Conservation (phyloP, 1,140 invertebrate genomes). For the Aphelinus atriplicis region DNA sequence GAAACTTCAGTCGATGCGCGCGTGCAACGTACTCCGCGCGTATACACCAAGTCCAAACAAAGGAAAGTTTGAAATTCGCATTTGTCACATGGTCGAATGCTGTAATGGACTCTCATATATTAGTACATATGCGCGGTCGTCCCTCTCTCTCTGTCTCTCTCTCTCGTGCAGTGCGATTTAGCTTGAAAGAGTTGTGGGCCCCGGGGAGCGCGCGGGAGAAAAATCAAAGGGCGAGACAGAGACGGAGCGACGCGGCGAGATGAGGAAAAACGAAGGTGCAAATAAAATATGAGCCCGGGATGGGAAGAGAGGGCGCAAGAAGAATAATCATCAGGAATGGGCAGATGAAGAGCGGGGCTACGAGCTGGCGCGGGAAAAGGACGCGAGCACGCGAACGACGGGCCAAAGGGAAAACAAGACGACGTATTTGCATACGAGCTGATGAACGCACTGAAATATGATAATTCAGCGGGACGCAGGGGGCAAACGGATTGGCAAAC, state of each 20-base stretch:
- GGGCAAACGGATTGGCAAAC: background rate
- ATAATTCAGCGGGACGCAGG: background rate
- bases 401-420: background rate
- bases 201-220: conserved; percentile 12
- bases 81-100: conserved; percentile 33
- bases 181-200: conserved; percentile 19
- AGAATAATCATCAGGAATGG: background rate
- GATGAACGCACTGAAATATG: background rate
- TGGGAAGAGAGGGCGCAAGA: background rate
- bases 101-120: conserved; percentile 23
- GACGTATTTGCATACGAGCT: background rate
- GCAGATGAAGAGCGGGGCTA: background rate
- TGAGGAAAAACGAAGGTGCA: conserved; percentile 31
- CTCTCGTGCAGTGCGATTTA: background rate
- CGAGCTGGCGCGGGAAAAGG: background rate
- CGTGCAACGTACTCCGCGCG: too few species aligned
- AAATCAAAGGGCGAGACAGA: conserved; percentile 26
- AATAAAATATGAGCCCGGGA: conserved; percentile 32
- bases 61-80: conserved; percentile 15
- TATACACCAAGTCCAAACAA: background rate
- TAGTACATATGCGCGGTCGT: conserved; percentile 17
- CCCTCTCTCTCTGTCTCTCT: background rate
- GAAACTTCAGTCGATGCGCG: too few species aligned
- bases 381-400: background rate
- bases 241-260: conserved; percentile 10